These are phyloP conservation scores for Furcula furcula DNA, from an alignment of 2,888 invertebrate genomes.

Conservation along the genomic window DNA sequence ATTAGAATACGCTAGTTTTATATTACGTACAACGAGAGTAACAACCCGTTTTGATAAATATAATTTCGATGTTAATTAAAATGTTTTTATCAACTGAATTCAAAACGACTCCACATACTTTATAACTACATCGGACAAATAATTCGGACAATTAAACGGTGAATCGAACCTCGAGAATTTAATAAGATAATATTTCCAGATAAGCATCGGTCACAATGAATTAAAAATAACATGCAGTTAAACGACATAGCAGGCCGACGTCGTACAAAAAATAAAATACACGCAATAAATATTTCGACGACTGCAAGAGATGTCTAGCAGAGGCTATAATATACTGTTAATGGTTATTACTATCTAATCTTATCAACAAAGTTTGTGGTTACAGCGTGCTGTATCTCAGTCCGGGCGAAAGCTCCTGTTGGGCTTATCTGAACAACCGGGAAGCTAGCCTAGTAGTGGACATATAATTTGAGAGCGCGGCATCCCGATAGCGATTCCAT, in stretches of 20 bases:
- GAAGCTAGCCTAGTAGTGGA: slow-evolving; percentile 3
- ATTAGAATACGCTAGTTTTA: neutral
- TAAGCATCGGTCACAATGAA: slow-evolving; percentile 6
- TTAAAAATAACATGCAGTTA: slow-evolving; percentile 12
- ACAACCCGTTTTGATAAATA: slow-evolving; percentile 1
- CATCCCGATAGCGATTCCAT: slow-evolving; percentile 36
- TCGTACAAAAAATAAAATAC: slow-evolving; percentile 7
- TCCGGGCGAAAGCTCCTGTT: slow-evolving; percentile 5
- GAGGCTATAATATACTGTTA: slow-evolving; percentile 11
- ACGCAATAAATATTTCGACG: slow-evolving; percentile 5
- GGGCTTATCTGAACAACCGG: slow-evolving; percentile 13
- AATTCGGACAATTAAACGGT: neutral
- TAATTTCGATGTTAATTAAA: slow-evolving; percentile 1
- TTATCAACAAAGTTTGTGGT: slow-evolving; percentile 23
- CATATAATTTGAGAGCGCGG: slow-evolving; percentile 1
- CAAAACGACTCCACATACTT: neutral
- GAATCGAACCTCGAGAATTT: neutral
- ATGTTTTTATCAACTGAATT: slow-evolving; percentile 1
- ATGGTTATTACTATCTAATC: slow-evolving; percentile 19
- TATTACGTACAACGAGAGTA: neutral
- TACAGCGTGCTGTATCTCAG: slow-evolving; percentile 13
- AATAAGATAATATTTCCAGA: slow-evolving; percentile 2
- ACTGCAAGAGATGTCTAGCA: slow-evolving; percentile 10
- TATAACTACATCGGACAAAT: slow-evolving; percentile 2
- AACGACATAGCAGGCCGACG: slow-evolving; percentile 9